Evolutionary conservation across 2,888 invertebrate genomes (phyloP).

Genomic region (Diplazon laetatorius): DNA sequence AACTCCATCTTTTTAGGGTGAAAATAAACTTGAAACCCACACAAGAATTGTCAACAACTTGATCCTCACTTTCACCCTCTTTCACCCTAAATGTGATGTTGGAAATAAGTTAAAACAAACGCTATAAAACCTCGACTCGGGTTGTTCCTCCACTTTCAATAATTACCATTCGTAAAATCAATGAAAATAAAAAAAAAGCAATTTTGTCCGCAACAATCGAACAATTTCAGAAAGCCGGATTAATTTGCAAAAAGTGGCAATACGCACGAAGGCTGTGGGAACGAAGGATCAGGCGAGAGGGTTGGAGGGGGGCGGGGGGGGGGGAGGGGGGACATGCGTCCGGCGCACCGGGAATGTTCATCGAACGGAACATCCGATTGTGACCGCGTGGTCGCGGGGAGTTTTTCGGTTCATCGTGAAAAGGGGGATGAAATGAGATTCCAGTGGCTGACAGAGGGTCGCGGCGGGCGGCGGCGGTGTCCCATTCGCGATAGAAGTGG

Average conservation of each 20-base stretch:
- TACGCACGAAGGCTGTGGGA: too few species aligned
- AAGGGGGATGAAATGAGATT: slow-evolving; percentile 73
- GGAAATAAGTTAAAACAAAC: too few species aligned
- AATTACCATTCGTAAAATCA: too few species aligned
- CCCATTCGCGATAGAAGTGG: slow-evolving; percentile 67
- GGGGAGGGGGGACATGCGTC: slow-evolving; percentile 59
- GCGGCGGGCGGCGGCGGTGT: slow-evolving; percentile 19
- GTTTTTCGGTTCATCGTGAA: slow-evolving; percentile 46
- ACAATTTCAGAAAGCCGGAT: background rate
- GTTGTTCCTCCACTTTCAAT: too few species aligned
- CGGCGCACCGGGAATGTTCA: slow-evolving; percentile 36
- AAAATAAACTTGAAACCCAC: too few species aligned
- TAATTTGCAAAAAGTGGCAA: slow-evolving; percentile 2
- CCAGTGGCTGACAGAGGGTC: slow-evolving; percentile 66
- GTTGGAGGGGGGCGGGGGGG: slow-evolving; percentile 48
- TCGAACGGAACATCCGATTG: slow-evolving; percentile 21
- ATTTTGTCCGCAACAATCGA: background rate
- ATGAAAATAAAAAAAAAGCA: too few species aligned
- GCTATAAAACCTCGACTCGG: too few species aligned
- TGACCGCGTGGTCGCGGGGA: slow-evolving; percentile 17
- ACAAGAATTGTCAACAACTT: too few species aligned
- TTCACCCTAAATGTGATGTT: too few species aligned
- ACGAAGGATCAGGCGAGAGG: slow-evolving; percentile 13
- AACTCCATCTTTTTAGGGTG: too few species aligned
- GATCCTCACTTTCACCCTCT: too few species aligned